Conservation (phyloP, 2,797 vertebrate genomes). For the Falco naumanni region DNA sequence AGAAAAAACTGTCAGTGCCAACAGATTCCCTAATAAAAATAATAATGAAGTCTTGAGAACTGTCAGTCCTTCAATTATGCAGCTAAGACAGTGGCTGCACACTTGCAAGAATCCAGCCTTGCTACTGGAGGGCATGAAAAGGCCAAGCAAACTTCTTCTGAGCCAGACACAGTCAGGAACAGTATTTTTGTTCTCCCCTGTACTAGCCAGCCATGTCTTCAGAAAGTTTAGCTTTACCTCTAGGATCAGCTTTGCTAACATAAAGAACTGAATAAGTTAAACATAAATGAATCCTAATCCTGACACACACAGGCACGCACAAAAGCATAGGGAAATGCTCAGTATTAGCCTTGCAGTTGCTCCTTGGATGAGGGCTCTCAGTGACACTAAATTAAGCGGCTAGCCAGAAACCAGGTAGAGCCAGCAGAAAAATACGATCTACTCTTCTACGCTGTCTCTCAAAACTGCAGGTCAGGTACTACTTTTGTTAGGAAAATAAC, state of each 20-base stretch:
- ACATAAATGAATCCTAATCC: slow-evolving; percentile 62
- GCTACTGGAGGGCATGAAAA: background rate
- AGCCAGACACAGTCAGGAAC: background rate
- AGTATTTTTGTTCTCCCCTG: background rate
- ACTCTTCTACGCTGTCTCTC: slow-evolving; percentile 51
- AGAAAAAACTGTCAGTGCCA: slow-evolving; percentile 46
- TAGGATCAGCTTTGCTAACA: slow-evolving; percentile 34
- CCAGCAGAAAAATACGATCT: slow-evolving; percentile 52
- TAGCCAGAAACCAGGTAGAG: slow-evolving; percentile 53
- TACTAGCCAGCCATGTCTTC: background rate
- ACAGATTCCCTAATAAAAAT: slow-evolving; percentile 53
- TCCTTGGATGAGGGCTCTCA: slow-evolving; percentile 49
- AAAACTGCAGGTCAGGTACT: slow-evolving; percentile 62
- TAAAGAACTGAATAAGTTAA: slow-evolving; percentile 13
- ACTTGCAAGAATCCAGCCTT: slow-evolving; percentile 7
- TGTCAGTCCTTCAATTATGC: slow-evolving; percentile 42
- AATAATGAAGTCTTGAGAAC: slow-evolving; percentile 58
- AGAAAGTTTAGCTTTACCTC: slow-evolving; percentile 17
- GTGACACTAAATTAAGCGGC: slow-evolving; percentile 71
- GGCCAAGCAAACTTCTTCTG: background rate
- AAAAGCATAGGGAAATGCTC: background rate
- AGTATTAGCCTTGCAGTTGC: slow-evolving; percentile 29
- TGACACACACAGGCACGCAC: background rate
- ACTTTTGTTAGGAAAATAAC: slow-evolving; percentile 77
- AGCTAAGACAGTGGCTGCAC: background rate